Base-by-base conservation (phyloP, 2,888 invertebrate genomes). In the Physocephala rufipes region DNA sequence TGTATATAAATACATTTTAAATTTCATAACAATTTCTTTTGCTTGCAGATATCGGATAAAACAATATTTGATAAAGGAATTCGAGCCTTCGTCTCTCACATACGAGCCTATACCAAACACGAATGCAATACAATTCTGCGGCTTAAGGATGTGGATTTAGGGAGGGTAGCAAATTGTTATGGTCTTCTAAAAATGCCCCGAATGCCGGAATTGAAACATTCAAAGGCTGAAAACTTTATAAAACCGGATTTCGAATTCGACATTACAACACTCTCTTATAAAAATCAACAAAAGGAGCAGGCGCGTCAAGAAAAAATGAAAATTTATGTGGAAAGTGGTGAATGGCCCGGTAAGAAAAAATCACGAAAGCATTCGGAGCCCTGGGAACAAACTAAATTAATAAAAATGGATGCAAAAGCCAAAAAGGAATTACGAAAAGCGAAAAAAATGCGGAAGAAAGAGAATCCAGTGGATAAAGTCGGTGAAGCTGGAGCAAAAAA, bases 71-170 rank as follows among this genome's bases (percentile, higher is more conserved):
- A 99, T 82, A 95, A 95, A 82, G 96, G 93, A 0, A 93, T 94
- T 76, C 88, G 92, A 68, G 99, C 99, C 0, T 99, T 96, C 86
- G 99, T 99, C 0, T 98, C 99, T 0, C 97, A 95, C 84, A 89
- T 99, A 73, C 91, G 95, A 77, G 93, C 96, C 0, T 99, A 99
- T 85, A 91, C 91, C 15, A 99, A 98, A 85, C 98, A 99, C 86
- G 98, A 99, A 83, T 98, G 97, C 82, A 93, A 91, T 79, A 89
- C 98, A 53, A 90, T 99, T 65, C 89, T 99, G 74, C 89, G 93
- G 78, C 86, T 96, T 19, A 96, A 96, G 86, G 95, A 98, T 82
- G 87, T 99, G 26, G 93, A 97, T 77, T 87, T 98, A 75, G 93
- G 92, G 5, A 89, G 90, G 76, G 86, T 98, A 76, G 99, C 95